Percentiles rank a stretch among this genome's conserved stretches.
Conservation (phyloP, 1,140 invertebrate genomes). For the Heliconius hermathena region DNA sequence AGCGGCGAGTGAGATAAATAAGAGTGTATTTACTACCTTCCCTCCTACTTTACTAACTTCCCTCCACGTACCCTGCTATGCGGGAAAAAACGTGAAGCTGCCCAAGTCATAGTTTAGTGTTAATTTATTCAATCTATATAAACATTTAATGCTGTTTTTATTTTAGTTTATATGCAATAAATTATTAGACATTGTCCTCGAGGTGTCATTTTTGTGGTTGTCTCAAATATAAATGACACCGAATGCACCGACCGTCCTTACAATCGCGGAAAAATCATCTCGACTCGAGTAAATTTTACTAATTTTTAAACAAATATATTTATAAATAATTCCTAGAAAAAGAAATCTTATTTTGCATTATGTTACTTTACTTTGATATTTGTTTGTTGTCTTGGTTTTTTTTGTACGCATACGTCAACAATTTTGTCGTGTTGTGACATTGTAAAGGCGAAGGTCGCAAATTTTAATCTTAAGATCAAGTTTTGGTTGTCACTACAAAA, state of each 20-base stretch:
- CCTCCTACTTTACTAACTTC: not conserved
- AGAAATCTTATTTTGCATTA: no score
- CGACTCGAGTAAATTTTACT: not conserved
- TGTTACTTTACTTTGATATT: no score
- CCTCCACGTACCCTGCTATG: not conserved
- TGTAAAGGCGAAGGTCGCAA: not conserved
- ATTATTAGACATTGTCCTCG: not conserved
- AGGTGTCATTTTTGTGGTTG: not conserved
- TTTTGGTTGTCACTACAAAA: not conserved
- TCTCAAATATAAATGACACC: not conserved
- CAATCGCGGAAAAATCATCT: not conserved
- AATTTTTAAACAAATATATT: not conserved
- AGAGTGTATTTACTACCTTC: not conserved
- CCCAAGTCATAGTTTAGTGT: no score
- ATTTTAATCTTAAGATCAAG: not conserved
- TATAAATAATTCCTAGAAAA: no score
- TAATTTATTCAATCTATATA: not conserved
- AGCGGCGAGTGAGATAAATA: no score
- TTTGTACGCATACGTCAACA: no score
- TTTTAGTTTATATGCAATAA: not conserved
- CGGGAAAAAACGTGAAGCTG: not conserved
- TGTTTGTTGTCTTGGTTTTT: no score
- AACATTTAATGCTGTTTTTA: not conserved
- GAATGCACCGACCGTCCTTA: not conserved
- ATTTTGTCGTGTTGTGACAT: not conserved